Evolutionary conservation across 2,113 vertebrate genomes (phyloP).

Genomic region (Aspiorhynchus laticeps): DNA sequence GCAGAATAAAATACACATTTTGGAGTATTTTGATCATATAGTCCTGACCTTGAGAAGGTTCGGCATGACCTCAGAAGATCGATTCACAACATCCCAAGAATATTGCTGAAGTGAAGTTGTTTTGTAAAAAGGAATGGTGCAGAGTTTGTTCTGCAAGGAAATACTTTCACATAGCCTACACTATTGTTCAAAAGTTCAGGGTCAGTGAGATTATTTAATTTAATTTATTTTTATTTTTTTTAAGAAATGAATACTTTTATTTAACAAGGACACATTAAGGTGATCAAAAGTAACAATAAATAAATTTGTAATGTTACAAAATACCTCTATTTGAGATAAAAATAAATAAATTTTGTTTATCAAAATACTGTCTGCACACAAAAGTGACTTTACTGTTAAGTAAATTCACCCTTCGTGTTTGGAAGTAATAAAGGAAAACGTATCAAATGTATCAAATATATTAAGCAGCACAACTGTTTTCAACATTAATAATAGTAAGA

Average conservation of each 20-base stretch:
- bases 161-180: not conserved
- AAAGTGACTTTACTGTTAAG: not conserved
- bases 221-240: no score
- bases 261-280: no score
- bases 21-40: not conserved
- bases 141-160: not conserved
- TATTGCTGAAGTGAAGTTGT: not conserved
- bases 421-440: not conserved
- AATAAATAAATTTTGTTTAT: no score
- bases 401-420: no score
- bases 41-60: slow-evolving; percentile 5
- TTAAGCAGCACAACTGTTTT: no score
- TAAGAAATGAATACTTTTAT: no score
- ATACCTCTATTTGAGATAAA: no score
- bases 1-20: not conserved
- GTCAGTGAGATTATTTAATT: no score
- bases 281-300: not conserved
- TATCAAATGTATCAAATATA: no score
- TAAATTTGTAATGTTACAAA: not conserved
- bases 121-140: slow-evolving; percentile 3
- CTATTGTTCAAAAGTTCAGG: no score
- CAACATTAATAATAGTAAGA: no score
- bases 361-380: not conserved
- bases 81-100: not conserved
- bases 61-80: not conserved